Evolutionary conservation across 1,140 invertebrate genomes (phyloP).

Genomic region (Stegodyphus mimosarum): DNA sequence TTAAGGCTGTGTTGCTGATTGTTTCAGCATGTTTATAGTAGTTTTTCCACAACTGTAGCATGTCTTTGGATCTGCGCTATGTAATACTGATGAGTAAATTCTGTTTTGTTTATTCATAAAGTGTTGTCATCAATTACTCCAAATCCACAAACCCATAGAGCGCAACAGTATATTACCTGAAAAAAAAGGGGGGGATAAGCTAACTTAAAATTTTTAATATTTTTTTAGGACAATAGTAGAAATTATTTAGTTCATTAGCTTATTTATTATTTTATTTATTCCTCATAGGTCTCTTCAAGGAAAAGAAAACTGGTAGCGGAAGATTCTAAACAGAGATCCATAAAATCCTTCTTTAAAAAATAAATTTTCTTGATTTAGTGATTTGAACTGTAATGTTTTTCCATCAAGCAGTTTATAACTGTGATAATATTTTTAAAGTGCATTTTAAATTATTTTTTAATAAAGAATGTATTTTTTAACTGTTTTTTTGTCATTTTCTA

Average conservation of each 20-base stretch:
- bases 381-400: not conserved
- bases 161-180: too few relatives aligned
- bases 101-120: not conserved
- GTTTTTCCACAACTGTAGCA: too few relatives aligned
- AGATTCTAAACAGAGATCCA: constrained; percentile 30
- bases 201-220: not conserved
- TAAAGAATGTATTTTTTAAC: too few relatives aligned
- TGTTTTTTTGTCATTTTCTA: too few relatives aligned
- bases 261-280: not conserved
- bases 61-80: too few relatives aligned
- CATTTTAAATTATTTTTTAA: too few relatives aligned
- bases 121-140: not conserved
- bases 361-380: not conserved
- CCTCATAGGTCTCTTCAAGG: not conserved
- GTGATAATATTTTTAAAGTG: too few relatives aligned
- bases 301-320: constrained; percentile 23
- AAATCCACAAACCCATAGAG: not conserved
- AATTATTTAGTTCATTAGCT: not conserved
- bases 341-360: constrained; percentile 32
- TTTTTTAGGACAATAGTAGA: not conserved
- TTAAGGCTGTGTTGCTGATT: too few relatives aligned
- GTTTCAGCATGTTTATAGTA: too few relatives aligned
- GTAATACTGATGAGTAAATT: too few relatives aligned
- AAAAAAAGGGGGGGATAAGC: not conserved
- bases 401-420: too few relatives aligned